Conservation (phyloP, 1,140 invertebrate genomes). For the Pristionchus pacificus region DNA sequence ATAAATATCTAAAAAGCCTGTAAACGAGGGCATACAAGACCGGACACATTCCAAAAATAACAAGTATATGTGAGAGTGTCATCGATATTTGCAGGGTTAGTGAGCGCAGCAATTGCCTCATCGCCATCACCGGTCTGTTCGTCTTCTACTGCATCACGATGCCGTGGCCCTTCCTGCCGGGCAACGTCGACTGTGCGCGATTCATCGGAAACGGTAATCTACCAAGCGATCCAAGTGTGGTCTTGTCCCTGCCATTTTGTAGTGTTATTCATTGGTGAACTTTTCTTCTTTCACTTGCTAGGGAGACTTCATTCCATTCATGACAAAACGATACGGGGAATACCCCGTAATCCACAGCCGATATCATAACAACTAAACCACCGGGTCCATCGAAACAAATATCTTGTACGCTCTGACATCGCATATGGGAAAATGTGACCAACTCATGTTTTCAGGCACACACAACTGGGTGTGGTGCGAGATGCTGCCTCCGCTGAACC, state of each 20-base stretch:
- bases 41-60: too few species aligned
- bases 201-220: not conserved
- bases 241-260: too few species aligned
- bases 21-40: too few species aligned
- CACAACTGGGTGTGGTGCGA: slow-evolving; percentile 38
- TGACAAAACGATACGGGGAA: too few species aligned
- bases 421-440: not conserved
- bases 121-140: slow-evolving; percentile 35
- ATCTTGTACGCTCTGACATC: not conserved
- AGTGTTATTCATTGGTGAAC: too few species aligned
- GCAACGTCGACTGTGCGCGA: slow-evolving; percentile 7
- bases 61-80: not conserved
- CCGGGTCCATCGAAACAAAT: not conserved
- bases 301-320: too few species aligned
- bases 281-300: not conserved
- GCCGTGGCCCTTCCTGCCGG: slow-evolving; percentile 41
- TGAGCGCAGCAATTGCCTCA: slow-evolving; percentile 40
- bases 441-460: not conserved
- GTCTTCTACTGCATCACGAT: slow-evolving; percentile 44
- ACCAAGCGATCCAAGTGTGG: too few species aligned
- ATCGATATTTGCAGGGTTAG: slow-evolving; percentile 36
- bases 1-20: too few species aligned
- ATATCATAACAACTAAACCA: not conserved
- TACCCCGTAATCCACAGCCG: not conserved
- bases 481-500: slow-evolving; percentile 38